Conservation (phyloP, 1,140 invertebrate species). For the Myzus persicae region DNA sequence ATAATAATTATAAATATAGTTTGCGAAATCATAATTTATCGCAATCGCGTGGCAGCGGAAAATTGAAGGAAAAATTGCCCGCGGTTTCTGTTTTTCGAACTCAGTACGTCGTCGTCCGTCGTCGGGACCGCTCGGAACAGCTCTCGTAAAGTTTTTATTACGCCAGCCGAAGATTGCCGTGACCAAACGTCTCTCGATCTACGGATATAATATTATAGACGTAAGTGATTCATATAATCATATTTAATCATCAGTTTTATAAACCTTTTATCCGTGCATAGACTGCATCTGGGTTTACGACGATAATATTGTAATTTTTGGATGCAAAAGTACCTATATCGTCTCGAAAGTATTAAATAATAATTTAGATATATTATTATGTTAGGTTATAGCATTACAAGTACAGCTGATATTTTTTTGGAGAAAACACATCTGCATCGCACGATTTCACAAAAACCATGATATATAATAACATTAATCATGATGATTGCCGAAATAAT, state of each 20-base stretch:
- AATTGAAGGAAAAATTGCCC: neutral
- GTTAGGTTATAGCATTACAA: too few relatives aligned
- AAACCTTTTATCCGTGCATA: neutral
- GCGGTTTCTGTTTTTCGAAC: neutral
- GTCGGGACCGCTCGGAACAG: neutral
- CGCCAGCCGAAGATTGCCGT: neutral
- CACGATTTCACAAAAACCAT: neutral
- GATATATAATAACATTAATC: neutral
- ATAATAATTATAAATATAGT: neutral
- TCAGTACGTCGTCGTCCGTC: neutral
- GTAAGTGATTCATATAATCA: slow-evolving; percentile 11
- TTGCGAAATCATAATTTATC: neutral
- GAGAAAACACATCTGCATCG: neutral
- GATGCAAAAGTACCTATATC: neutral
- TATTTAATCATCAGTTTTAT: neutral
- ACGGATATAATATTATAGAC: neutral
- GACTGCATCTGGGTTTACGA: neutral
- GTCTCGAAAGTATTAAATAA: too few relatives aligned
- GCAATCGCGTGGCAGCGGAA: neutral
- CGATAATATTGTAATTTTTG: neutral
- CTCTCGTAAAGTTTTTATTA: neutral
- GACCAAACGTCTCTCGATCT: neutral
- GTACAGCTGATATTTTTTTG: neutral
- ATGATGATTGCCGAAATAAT: neutral
- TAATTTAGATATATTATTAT: too few relatives aligned